Evolutionary conservation across 2,797 vertebrate genomes (phyloP), one percentile per base, ranked within the genome.

Genomic region (Pyrocephalus nanus): DNA sequence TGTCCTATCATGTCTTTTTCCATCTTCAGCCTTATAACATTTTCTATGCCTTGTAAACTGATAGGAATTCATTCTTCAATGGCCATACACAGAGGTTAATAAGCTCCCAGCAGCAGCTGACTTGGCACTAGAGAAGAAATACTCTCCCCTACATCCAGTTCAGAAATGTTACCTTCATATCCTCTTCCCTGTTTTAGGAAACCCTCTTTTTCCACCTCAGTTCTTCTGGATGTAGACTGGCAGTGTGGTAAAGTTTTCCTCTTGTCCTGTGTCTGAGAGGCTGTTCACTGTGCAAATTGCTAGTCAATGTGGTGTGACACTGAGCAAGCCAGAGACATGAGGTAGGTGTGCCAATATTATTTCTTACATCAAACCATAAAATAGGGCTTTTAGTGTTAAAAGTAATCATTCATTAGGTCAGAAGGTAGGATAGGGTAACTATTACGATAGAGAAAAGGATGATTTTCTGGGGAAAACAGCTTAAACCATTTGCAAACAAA

Each of bases 21-120:
- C 74, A 67, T 96, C 93, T 95, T 90, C 86, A 88, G 73, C 86
- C 77, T 90, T 94, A 53, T 34, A 95, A 84, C 40, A 76, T 81
- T 86, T 94, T 95, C 83, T 95, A 42, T 93, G 93, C 80, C 51
- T 88, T 96, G 90, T 86, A 96, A 93, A 95, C 80, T 60, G 83
- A 86, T 93, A 96, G 83, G 77, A 90, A 92, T 94, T 94, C 83
- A 92, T 94, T 95, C 60, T 83, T 95, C 83, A 88, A 2, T 96
- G 90, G 92, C 84, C 74, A 75, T 76, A 92, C 73, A 69, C 86
- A 90, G 92, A 95, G 94, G 93, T 95, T 93, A 96, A 95, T 93
- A 94, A 95, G 80, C 77, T 96, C 62, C 66, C 55, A 90, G 83
- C 83, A 95, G 83, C 86, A 95, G 94, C 95, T 96, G 96, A 96